Base-by-base conservation (phyloP, 1,140 invertebrate genomes). In the Pseudobourletiella spinata region DNA sequence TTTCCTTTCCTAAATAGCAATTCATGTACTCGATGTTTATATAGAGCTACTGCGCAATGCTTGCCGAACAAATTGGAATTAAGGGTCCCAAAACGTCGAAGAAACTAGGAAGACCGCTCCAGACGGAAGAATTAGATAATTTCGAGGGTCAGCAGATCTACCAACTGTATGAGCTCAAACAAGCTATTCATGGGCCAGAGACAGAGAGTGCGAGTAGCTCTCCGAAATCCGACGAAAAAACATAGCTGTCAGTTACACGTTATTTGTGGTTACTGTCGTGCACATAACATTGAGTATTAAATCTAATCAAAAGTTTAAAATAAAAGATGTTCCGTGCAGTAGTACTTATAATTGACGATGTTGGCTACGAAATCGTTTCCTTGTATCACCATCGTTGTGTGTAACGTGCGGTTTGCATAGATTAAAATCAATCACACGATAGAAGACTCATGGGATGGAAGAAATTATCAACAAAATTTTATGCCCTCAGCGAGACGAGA, bases 121-220 rank as follows among this genome's bases (percentile, higher is more conserved):
- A 81, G 16, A 71, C 75, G 1, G 64, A 81, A n/a, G 73, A 86
- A 26, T 73, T 92, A 20, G 80, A 89, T 57, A 77, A 82, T 71
- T 83, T 93, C 70, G 82, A 79, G 48, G 86, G 88, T 70, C 87
- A 91, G 69, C 89, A 93, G 76, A 73, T 90, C 42, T 74, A 81
- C 20, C 90, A 93, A 73, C 73, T 93, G 1, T 89, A 90, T 76
- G 88, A 92, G 74, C 73, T 94, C n/a, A 85, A 68, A 73, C 72
- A 68, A 66, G 43, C 59, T 18, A 65, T 65, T 18, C 28, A 35
- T 11, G 46, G 62, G 16, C 8, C 14, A 25, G 28, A 25, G 6
- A 22, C 44, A 15, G 44, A 48, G 6, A 4, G 6, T 6, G 44
- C 11, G 11, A 18, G 22, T n/a, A 39, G n/a, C 35, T 11, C n/a